A percentile compares a stretch with the other conserved stretches of the same genome.
These are phyloP conservation scores for Caenorhabditis brenneri DNA, from an alignment of 1,140 invertebrate genomes.

Conservation along the genomic window DNA sequence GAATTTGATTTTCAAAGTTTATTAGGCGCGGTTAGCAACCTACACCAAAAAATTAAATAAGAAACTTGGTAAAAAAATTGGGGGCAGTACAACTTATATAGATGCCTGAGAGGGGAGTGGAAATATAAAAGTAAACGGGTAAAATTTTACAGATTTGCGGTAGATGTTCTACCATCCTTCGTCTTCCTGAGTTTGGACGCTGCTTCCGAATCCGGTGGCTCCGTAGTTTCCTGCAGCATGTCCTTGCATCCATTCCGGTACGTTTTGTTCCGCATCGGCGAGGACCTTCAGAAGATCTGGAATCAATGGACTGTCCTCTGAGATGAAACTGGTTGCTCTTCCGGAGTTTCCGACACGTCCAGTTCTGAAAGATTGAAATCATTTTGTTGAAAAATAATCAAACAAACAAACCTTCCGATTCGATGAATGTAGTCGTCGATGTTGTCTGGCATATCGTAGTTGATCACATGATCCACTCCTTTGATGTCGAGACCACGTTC, in stretches of 20 bases:
- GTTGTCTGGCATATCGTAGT: constrained; percentile 50
- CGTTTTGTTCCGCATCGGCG: neutral
- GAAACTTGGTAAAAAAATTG: no score
- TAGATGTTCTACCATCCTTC: neutral
- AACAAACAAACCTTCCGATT: constrained; percentile 45
- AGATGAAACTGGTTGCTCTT: constrained; percentile 41
- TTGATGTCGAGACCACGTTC: constrained; percentile 96
- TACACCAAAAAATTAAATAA: no score
- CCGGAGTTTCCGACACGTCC: constrained; percentile 50
- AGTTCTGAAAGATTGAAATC: constrained; percentile 32
- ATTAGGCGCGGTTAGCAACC: no score
- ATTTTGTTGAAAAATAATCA: no score
- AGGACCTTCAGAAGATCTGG: neutral
- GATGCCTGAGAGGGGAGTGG: no score
- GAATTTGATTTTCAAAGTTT: no score
- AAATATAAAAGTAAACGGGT: no score
- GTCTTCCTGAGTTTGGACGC: neutral
- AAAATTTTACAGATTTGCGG: no score
- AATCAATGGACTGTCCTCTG: neutral
- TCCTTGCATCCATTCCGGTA: constrained; percentile 3
- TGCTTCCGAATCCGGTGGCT: neutral
- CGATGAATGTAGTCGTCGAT: constrained; percentile 51
- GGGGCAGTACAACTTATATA: no score
- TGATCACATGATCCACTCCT: constrained; percentile 86
- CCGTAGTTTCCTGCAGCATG: neutral